Evolutionary conservation across 2,113 vertebrate genomes (phyloP).

Genomic region (Microtus montanus): DNA sequence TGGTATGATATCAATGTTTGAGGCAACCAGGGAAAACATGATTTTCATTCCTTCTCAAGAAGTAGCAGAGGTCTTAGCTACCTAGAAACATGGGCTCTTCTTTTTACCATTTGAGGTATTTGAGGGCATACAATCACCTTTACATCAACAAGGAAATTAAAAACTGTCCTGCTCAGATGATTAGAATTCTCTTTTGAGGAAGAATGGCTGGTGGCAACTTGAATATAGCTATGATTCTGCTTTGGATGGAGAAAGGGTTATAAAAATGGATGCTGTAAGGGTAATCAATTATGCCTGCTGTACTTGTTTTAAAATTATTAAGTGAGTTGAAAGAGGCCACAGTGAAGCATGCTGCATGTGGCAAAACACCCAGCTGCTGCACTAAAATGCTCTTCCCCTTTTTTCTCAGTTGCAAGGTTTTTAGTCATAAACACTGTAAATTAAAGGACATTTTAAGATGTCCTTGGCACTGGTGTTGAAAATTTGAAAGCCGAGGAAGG

Average conservation of each 20-base stretch:
- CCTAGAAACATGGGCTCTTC: background rate
- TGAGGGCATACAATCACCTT: background rate
- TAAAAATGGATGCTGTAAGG: background rate
- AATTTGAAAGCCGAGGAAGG: background rate
- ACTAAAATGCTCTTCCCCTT: background rate
- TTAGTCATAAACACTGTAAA: constrained; percentile 41
- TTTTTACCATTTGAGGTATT: background rate
- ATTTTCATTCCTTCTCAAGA: background rate
- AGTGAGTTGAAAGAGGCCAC: background rate
- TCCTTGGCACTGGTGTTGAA: constrained; percentile 14
- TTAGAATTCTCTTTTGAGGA: constrained; percentile 9
- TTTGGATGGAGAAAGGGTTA: background rate
- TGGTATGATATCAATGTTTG: background rate
- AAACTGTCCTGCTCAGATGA: background rate
- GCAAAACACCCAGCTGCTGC: background rate
- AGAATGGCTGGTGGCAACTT: background rate
- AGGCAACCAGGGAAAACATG: background rate
- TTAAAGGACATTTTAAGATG: background rate
- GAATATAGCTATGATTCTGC: background rate
- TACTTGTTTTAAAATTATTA: constrained; percentile 44
- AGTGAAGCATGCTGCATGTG: background rate
- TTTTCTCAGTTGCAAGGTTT: background rate
- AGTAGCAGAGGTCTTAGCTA: background rate
- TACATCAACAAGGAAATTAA: background rate
- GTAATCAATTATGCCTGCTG: background rate